Percentiles rank a stretch among this genome's conserved stretches.
Evolutionary conservation across 2,888 invertebrate genomes (phyloP).

Genomic region (Oithona nana): DNA sequence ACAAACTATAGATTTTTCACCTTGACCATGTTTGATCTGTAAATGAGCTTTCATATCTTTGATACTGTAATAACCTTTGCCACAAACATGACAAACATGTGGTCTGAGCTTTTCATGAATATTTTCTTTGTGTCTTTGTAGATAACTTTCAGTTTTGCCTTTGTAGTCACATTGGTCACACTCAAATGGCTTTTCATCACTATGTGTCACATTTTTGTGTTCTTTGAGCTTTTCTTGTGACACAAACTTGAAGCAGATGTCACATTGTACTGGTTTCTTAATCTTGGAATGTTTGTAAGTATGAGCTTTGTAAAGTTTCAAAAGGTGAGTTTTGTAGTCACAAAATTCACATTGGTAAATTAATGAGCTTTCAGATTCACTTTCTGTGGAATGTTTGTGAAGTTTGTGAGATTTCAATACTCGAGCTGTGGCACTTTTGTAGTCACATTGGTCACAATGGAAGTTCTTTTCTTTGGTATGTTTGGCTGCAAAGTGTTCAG

Average conservation of each 20-base stretch:
- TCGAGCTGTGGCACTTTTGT: too few relatives aligned
- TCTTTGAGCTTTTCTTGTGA: not conserved
- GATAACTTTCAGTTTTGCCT: not conserved
- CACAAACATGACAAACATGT: not conserved
- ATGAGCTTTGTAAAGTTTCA: too few relatives aligned
- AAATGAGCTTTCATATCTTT: not conserved
- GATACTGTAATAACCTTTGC: not conserved
- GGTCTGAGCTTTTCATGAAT: not conserved
- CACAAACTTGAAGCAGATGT: not conserved
- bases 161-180: not conserved
- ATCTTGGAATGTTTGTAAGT: too few relatives aligned
- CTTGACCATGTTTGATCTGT: not conserved
- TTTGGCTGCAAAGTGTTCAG: not conserved
- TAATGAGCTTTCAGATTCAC: not conserved
- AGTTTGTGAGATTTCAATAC: too few relatives aligned
- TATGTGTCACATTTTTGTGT: not conserved
- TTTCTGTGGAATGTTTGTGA: too few relatives aligned
- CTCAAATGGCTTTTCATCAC: not conserved
- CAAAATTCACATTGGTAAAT: not conserved
- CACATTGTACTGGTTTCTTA: not conserved
- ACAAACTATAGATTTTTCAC: not conserved
- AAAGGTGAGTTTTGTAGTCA: too few relatives aligned
- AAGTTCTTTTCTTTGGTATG: not conserved
- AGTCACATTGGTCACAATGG: not conserved
- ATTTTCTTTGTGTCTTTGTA: not conserved